These are phyloP conservation scores for Pongo pygmaeus DNA, from an alignment of 2,113 vertebrate genomes.

Conservation along the genomic window DNA sequence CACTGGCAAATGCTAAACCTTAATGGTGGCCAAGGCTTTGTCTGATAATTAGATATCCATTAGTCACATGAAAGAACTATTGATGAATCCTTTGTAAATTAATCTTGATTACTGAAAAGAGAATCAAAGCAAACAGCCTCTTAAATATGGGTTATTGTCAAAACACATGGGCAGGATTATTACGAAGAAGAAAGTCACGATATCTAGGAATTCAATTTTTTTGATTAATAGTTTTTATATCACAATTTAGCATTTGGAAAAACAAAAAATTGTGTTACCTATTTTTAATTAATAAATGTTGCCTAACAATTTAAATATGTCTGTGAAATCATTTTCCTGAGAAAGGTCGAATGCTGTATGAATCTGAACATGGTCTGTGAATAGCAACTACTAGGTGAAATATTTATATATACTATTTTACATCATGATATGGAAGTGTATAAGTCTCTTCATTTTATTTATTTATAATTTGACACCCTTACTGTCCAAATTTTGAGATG, in stretches of 20 bases:
- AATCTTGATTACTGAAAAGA: background rate
- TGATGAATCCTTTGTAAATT: background rate
- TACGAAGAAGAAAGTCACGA: background rate
- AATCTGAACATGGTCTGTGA: background rate
- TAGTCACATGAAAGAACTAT: background rate
- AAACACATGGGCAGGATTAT: background rate
- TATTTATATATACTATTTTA: background rate
- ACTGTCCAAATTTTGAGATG: background rate
- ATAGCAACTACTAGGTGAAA: background rate
- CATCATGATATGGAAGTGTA: background rate
- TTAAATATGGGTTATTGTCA: background rate
- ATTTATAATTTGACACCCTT: background rate
- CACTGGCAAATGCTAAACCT: background rate
- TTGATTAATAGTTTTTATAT: background rate
- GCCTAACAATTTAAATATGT: background rate
- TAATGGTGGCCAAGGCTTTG: background rate
- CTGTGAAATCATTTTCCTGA: background rate
- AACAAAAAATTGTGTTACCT: background rate
- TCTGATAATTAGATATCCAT: background rate
- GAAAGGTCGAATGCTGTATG: background rate
- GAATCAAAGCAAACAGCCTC: background rate
- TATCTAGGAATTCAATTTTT: slow-evolving; percentile 10
- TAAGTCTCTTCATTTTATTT: background rate
- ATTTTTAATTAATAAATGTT: background rate
- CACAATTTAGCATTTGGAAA: background rate